Conservation (phyloP, 2,888 invertebrate genomes). For the Napeogenes inachia region DNA sequence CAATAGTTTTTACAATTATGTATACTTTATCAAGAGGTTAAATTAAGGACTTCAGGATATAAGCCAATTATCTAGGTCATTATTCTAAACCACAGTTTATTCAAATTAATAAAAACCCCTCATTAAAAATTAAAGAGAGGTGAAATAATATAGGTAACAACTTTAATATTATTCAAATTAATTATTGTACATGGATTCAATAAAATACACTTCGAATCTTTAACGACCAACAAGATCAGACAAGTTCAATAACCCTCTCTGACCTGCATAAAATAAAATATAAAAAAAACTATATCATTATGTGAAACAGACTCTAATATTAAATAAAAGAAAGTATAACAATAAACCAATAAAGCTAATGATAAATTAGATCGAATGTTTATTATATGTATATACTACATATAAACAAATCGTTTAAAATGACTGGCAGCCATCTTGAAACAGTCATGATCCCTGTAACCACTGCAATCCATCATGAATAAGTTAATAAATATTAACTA, state of each 20-base stretch:
- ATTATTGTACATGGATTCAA: no score
- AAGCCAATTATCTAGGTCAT: no score
- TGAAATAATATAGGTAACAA: no score
- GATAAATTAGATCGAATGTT: background rate
- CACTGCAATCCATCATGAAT: conserved; percentile 32
- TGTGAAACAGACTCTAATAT: background rate
- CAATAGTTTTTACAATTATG: no score
- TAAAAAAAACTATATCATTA: background rate
- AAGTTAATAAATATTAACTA: conserved; percentile 12
- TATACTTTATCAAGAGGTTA: no score
- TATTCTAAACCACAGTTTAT: no score
- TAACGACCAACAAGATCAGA: conserved; percentile 22
- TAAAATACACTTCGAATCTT: no score
- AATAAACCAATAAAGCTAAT: background rate
- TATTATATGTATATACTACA: conserved; percentile 32
- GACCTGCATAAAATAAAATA: conserved; percentile 27
- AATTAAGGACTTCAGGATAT: no score
- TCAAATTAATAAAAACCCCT: no score
- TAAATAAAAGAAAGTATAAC: background rate
- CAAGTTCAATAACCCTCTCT: conserved; percentile 56
- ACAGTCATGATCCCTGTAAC: conserved; percentile 30
- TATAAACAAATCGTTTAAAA: conserved; percentile 44
- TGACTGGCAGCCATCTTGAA: conserved; percentile 63
- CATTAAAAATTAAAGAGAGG: no score
- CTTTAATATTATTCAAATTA: no score